Conservation (phyloP, 2,113 vertebrate genomes). For the Mesocricetus auratus region DNA sequence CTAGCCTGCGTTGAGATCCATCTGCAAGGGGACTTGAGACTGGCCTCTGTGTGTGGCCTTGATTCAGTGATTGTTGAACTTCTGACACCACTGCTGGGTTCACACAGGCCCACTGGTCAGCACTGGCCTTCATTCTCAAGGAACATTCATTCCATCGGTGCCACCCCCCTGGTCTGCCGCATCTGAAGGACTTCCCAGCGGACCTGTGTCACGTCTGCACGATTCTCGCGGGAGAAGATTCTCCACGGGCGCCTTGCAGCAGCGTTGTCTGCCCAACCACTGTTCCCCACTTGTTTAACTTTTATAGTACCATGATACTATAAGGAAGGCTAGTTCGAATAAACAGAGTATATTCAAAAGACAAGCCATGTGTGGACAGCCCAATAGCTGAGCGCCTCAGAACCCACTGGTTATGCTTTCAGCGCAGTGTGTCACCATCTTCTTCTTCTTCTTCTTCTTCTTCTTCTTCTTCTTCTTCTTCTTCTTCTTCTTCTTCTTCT, state of each 20-base stretch:
- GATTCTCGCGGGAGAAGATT: background rate
- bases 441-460: too few relatives aligned
- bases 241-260: too few relatives aligned
- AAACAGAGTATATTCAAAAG: background rate
- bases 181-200: background rate
- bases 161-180: too few relatives aligned
- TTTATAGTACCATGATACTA: background rate
- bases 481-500: too few relatives aligned
- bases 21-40: background rate
- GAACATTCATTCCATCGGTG: background rate
- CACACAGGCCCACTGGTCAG: background rate
- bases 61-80: background rate
- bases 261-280: background rate
- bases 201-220: background rate
- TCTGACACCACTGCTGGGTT: background rate
- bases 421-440: fast-evolving
- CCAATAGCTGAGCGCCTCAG: background rate
- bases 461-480: too few relatives aligned
- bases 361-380: background rate
- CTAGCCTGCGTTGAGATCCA: background rate
- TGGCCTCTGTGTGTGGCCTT: background rate
- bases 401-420: background rate
- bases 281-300: background rate
- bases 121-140: background rate
- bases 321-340: background rate